These are phyloP conservation scores for Suricata suricatta DNA, from an alignment of 2,113 vertebrate species.

Conservation along the genomic window DNA sequence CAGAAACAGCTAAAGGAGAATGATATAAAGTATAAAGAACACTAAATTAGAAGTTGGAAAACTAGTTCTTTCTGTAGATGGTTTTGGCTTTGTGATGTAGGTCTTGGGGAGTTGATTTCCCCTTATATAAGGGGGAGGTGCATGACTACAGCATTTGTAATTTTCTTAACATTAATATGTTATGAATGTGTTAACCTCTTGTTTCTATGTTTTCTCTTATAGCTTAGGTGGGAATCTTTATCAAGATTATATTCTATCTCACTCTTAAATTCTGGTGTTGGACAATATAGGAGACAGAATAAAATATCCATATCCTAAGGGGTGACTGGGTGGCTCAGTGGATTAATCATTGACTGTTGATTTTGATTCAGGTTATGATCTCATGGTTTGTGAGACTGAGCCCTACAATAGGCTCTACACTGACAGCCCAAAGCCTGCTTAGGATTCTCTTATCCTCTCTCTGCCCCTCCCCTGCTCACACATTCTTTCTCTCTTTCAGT, in stretches of 20 bases:
- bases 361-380: no score
- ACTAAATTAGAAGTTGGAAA: neutral
- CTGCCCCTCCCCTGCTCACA: no score
- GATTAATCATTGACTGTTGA: no score
- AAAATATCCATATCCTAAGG: neutral
- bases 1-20: neutral
- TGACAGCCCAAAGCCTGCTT: no score
- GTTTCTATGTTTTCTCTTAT: neutral
- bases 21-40: neutral
- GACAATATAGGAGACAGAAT: neutral
- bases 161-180: neutral
- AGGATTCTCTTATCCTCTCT: no score
- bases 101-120: neutral
- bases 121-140: neutral
- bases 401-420: no score
- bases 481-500: no score
- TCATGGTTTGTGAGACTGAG: no score
- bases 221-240: neutral
- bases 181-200: neutral
- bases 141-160: neutral
- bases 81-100: neutral
- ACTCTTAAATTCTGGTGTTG: neutral
- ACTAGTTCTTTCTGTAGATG: neutral
- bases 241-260: neutral
- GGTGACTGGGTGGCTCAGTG: no score